These are phyloP conservation scores for Nematolebias whitei DNA, from an alignment of 2,113 vertebrate species.

Conservation along the genomic window DNA sequence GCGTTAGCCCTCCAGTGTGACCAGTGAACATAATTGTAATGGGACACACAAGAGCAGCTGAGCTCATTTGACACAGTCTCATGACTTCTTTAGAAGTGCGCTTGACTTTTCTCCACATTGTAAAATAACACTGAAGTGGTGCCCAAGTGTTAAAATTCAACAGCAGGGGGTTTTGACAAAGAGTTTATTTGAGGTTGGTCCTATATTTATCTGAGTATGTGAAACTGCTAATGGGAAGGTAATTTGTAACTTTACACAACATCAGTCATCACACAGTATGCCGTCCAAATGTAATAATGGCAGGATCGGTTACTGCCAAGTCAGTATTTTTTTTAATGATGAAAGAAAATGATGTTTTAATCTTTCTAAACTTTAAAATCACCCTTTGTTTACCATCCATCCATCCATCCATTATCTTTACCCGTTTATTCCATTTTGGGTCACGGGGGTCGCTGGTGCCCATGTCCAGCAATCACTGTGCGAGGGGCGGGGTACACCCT, in stretches of 20 bases:
- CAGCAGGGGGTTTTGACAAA: neutral
- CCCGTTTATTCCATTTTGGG: too few species aligned
- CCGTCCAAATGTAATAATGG: neutral
- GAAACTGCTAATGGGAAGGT: neutral
- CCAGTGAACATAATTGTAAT: neutral
- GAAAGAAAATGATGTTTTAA: neutral
- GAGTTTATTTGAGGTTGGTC: neutral
- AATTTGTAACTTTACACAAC: neutral
- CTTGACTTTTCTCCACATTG: neutral
- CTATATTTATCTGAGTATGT: neutral
- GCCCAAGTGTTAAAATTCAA: neutral
- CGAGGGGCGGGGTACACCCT: too few species aligned
- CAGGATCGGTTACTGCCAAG: neutral
- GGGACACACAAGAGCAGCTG: neutral
- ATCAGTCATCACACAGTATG: neutral
- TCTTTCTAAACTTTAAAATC: too few species aligned
- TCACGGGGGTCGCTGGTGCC: too few species aligned
- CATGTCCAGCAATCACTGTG: too few species aligned
- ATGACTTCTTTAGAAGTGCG: neutral
- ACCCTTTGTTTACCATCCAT: too few species aligned
- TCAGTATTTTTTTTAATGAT: neutral
- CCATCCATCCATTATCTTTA: too few species aligned
- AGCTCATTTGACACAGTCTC: neutral
- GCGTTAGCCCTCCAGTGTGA: neutral
- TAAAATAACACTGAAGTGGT: neutral